Base-by-base conservation (phyloP, 30 jellyfish, hydroid and myxozoan species). In the Rhopilema esculentum region DNA sequence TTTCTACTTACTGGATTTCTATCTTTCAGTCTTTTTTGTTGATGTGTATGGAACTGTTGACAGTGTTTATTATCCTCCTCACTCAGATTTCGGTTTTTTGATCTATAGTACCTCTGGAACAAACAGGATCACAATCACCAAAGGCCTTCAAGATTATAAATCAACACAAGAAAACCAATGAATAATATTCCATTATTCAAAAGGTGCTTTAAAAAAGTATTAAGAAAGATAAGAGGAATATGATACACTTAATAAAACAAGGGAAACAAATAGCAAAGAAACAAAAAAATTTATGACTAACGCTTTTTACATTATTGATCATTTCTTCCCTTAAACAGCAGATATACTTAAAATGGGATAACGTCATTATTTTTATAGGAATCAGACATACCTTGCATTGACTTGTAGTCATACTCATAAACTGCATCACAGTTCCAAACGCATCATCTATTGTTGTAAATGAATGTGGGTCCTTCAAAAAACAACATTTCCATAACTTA, bases 371-470 rank as follows among this genome's bases (percentile, higher is more conserved):
- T 40, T 12, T 2, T 40, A 40, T 40, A 2, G 9, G 9, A 2
- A 6, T 40, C 57, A 40, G 12, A 8, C 81, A 1, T 66, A 86
- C 98, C 92, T 92, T 92, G 94, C 98, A 92, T 66, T 92, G 98
- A 19, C 97, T 81, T 12, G 98, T 87, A 17, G 98, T 86, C 67
- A 86, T 87, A 33, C 84, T 74, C 98, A 92, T 92, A 70, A 76
- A 87, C 33, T 92, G 98, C 77, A 81, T 62, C 9, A 92, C 97
- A 30, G 86, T 67, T 25, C 70, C 96, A 82, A 92, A 92, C 9
- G 98, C 97, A 72, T 92, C 98, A 87, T 92, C 98, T 6, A 92
- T 87, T 12, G 97, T 79, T 0, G 97, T 86, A 77, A 50, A 80
- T 17, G 68, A 27, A 19, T 29, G 73, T 16, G 91, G 75, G 0